Evolutionary conservation across 2,797 vertebrate species (phyloP), one percentile per base, ranked within the genome.

Genomic region (Hafferia zeledoni): DNA sequence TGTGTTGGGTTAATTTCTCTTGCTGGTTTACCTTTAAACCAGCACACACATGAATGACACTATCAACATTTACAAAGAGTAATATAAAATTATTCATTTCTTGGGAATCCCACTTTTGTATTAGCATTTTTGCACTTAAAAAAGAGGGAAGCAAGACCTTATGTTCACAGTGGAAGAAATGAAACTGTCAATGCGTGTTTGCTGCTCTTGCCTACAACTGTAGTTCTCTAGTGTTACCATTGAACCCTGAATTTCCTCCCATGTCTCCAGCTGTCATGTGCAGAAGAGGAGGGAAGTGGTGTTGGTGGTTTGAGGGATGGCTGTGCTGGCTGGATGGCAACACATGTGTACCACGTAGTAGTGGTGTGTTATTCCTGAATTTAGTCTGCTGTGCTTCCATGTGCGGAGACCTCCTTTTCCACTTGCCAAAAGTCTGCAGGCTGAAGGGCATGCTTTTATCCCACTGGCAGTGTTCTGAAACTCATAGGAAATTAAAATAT

Each of bases 291-390:
- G 18, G 8, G 64, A 67, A 46, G 35, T 39, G 39, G 39, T 39
- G 39, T 39, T 9, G 6, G 1, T 41, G 11, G 41, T 77, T 57
- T 56, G 33, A 82, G 47, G 19, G 19, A 13, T 31, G 47, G 12
- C 18, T 41, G 19, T 67, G 47, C 43, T 60, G 56, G 16, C 11
- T 37, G 75, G 15, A 46, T 41, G 61, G n/a, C 43, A 67, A 56
- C 39, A 23, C 1, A 1, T 5, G 5, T 16, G 1, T 15, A 8
- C 15, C 10, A 2, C 46, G 27, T n/a, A 39, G 13, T 3, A 65
- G 18, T 1, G 2, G 13, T 12, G 3, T 23, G 12, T 27, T 37
- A 35, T 50, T 49, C 22, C n/a, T 69, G 33, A 53, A 44, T 35
- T 61, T 30, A 8, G 7, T 22, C 18, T 75, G 30, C 31, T 87